Percentiles rank a stretch among this genome's conserved stretches.
These are phyloP conservation scores for Anoncus sp. DNA, from an alignment of 2,888 invertebrate species.

Conservation along the genomic window DNA sequence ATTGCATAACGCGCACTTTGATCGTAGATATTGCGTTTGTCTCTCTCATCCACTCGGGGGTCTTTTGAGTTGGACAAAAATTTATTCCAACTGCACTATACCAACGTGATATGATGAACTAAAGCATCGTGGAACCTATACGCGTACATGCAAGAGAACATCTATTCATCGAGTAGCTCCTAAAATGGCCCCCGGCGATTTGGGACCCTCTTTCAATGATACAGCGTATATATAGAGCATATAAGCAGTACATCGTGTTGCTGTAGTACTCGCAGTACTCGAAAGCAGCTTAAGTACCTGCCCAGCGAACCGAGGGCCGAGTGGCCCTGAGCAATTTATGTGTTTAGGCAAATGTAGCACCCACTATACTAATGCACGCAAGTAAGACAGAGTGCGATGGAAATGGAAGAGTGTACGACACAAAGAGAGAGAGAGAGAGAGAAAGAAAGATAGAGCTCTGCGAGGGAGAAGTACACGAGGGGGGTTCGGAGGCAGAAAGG, in stretches of 20 bases:
- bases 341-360: conserved; percentile 81
- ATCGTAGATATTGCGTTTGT: conserved; percentile 77
- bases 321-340: conserved; percentile 78
- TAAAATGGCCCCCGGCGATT: conserved; percentile 61
- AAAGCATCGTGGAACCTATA: conserved; percentile 16
- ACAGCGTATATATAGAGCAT: conserved; percentile 32
- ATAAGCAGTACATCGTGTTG: conserved; percentile 21
- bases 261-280: conserved; percentile 43
- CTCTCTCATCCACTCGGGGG: conserved; percentile 8
- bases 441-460: conserved; percentile 42
- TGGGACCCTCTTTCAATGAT: conserved; percentile 51
- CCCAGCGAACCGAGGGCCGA: conserved; percentile 72
- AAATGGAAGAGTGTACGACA: conserved; percentile 41
- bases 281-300: conserved; percentile 70
- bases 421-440: conserved; percentile 37
- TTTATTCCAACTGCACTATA: conserved; percentile 35
- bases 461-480: conserved; percentile 46
- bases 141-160: conserved; percentile 24
- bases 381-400: conserved; percentile 59
- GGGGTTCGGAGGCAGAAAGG: conserved; percentile 74
- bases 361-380: conserved; percentile 71
- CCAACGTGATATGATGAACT: conserved; percentile 14
- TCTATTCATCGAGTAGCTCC: conserved; percentile 47
- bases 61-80: conserved; percentile 35
- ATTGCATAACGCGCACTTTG: conserved; percentile 74